Evolutionary conservation across 1,140 invertebrate species (phyloP).

Genomic region (Trachelipus rathkii): DNA sequence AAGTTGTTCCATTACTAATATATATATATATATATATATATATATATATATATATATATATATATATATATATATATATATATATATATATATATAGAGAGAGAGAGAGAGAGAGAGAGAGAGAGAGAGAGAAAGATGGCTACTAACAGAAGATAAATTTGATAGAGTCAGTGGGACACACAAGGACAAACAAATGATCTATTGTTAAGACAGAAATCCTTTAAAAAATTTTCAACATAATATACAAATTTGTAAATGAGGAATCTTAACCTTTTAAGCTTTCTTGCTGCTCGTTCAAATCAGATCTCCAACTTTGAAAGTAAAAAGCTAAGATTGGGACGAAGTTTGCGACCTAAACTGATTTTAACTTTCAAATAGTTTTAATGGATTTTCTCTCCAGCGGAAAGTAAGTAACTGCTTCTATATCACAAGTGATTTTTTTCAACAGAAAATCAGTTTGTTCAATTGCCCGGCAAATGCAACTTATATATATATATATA

Average conservation of each 20-base stretch:
- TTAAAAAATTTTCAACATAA: too few relatives aligned
- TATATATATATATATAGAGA: not conserved
- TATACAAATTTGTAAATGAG: too few relatives aligned
- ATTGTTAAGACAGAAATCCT: too few relatives aligned
- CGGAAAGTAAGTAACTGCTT: not conserved
- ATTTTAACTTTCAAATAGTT: not conserved
- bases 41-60: not conserved
- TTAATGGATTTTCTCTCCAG: not conserved
- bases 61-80: not conserved
- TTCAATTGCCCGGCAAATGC: not conserved
- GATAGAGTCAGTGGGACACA: too few relatives aligned
- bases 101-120: too few relatives aligned
- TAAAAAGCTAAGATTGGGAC: not conserved
- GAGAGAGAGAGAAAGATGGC: too few relatives aligned
- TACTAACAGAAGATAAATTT: too few relatives aligned
- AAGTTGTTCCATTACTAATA: not conserved
- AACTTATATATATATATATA: not conserved
- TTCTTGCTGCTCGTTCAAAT: too few relatives aligned
- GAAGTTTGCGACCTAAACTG: not conserved
- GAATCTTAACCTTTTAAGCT: too few relatives aligned
- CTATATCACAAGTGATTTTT: not conserved
- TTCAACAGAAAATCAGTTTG: too few relatives aligned
- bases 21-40: conserved; percentile 2
- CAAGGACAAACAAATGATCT: too few relatives aligned
- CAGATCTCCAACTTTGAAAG: too few relatives aligned